Conservation (phyloP, 2,113 vertebrate genomes). For the Phylloscopus trochiloides region DNA sequence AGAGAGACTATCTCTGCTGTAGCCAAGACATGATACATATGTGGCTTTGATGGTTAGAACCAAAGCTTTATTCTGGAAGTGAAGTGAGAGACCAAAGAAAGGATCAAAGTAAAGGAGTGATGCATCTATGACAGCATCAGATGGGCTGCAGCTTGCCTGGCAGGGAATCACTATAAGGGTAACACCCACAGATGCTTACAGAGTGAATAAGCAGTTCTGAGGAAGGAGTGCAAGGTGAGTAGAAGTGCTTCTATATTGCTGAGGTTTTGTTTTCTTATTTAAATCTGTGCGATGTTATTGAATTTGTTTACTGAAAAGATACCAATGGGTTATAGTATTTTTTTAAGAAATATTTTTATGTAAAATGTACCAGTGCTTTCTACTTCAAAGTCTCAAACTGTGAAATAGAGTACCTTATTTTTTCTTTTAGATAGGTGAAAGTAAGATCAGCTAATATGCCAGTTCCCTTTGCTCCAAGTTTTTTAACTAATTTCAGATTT, state of each 20-base stretch:
- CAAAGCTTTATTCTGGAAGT: neutral
- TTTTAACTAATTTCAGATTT: neutral
- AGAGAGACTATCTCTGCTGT: neutral
- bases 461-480: neutral
- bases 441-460: neutral
- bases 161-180: neutral
- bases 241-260: neutral
- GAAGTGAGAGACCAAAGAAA: conserved; percentile 12
- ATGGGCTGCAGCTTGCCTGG: neutral
- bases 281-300: neutral
- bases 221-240: neutral
- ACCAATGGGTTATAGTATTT: neutral
- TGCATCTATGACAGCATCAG: neutral
- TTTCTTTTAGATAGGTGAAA: neutral
- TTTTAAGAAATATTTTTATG: neutral
- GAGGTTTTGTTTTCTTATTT: neutral
- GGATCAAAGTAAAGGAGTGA: neutral
- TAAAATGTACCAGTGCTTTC: neutral
- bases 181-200: neutral
- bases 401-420: neutral
- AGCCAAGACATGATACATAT: neutral
- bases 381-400: neutral
- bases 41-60: conserved; percentile 28
- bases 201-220: neutral
- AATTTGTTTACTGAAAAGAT: neutral